phyloP scores from a whole-genome alignment of 2,888 invertebrate genomes.

The Eristalis pertinax region DNA sequence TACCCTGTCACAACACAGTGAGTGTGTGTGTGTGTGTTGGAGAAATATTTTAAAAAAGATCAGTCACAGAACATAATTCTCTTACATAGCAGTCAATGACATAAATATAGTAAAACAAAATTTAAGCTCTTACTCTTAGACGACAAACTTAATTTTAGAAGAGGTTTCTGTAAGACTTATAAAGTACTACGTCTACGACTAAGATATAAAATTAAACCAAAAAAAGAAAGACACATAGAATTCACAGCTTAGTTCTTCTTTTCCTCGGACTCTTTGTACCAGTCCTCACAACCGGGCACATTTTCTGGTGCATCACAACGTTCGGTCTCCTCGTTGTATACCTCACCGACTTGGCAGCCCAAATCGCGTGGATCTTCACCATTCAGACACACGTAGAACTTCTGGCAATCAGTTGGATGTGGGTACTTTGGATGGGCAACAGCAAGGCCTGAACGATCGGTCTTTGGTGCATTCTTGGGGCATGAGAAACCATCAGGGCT shows the following conservation, averaged over 20 bases:
- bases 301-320: slow-evolving; percentile 95
- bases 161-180: slow-evolving; percentile 51
- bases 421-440: slow-evolving; percentile 93
- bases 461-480: slow-evolving; percentile 85
- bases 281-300: slow-evolving; percentile 94
- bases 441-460: slow-evolving; percentile 86
- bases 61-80: slow-evolving; percentile 68
- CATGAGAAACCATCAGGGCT: slow-evolving; percentile 93
- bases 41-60: slow-evolving; percentile 36
- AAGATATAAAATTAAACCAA: slow-evolving; percentile 60
- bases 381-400: slow-evolving; percentile 95
- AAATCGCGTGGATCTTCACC: slow-evolving; percentile 93
- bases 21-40: not conserved
- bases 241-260: slow-evolving; percentile 77
- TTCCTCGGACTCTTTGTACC: slow-evolving; percentile 92
- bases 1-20: slow-evolving; percentile 25
- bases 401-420: slow-evolving; percentile 93
- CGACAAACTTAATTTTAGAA: slow-evolving; percentile 65
- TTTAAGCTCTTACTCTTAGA: slow-evolving; percentile 66
- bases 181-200: slow-evolving; percentile 67
- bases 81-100: slow-evolving; percentile 69
- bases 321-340: slow-evolving; percentile 93
- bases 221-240: slow-evolving; percentile 39
- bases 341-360: slow-evolving; percentile 92
- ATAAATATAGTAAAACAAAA: slow-evolving; percentile 58